A percentile compares a stretch with the other conserved stretches of the same genome.
Conservation (phyloP, 1,140 invertebrate species). For the Schlechtendalia chinensis region DNA sequence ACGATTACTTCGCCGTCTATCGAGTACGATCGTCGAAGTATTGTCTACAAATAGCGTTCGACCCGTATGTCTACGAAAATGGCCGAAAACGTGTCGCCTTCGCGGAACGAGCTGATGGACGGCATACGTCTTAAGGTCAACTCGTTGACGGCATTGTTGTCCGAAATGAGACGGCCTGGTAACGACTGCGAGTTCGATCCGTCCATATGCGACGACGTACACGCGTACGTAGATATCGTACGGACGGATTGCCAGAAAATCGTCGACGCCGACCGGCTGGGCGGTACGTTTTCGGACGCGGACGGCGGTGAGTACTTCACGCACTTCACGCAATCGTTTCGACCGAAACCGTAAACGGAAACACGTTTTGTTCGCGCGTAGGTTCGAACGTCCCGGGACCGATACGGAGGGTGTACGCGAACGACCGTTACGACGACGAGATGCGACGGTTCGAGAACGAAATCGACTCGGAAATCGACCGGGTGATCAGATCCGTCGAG, state of each 20-base stretch:
- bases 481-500: not conserved
- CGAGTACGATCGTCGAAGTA: no score
- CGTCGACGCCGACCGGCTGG: no score
- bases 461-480: not conserved
- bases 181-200: not conserved
- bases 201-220: not conserved
- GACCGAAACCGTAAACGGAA: not conserved
- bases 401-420: not conserved
- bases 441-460: not conserved
- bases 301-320: no score
- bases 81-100: not conserved
- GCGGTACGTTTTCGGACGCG: no score
- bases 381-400: not conserved
- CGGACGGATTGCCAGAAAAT: conserved; percentile 11
- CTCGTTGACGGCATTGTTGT: not conserved
- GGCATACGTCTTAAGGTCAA: not conserved
- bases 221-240: not conserved
- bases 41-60: not conserved
- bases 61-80: not conserved
- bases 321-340: no score
- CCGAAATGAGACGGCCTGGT: conserved; percentile 12
- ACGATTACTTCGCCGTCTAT: no score
- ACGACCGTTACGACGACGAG: not conserved
- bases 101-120: not conserved
- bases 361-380: not conserved